These are phyloP conservation scores for Morone saxatilis DNA, from an alignment of 2,113 vertebrate genomes.

Conservation along the genomic window DNA sequence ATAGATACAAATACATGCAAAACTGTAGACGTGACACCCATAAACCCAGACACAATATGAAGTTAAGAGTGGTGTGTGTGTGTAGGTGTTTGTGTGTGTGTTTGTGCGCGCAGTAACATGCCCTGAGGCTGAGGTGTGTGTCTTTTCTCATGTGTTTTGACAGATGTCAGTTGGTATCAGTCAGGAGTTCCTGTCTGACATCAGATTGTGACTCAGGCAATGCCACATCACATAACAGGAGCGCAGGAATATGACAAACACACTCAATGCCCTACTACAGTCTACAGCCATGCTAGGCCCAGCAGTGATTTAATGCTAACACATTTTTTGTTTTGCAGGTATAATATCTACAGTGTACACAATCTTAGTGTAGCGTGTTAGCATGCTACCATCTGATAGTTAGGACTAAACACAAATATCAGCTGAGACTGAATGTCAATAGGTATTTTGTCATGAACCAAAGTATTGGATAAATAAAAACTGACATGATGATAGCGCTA, in stretches of 20 bases:
- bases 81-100: background rate
- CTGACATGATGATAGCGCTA: background rate
- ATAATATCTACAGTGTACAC: background rate
- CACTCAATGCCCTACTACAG: background rate
- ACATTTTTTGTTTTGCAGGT: background rate
- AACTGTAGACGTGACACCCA: background rate
- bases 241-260: background rate
- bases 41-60: background rate
- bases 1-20: slow-evolving; percentile 26
- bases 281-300: background rate
- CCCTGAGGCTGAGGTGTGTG: slow-evolving; percentile 44
- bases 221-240: background rate
- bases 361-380: background rate
- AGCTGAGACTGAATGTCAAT: background rate
- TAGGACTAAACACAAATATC: background rate
- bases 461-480: background rate
- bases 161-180: slow-evolving; percentile 34
- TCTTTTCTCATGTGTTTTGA: slow-evolving; percentile 46
- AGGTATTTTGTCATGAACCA: background rate
- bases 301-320: background rate
- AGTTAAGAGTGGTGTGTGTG: too few species aligned
- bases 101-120: background rate
- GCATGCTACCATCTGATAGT: background rate
- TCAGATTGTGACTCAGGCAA: slow-evolving; percentile 37
- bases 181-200: slow-evolving; percentile 12